Conservation (phyloP, 2,113 vertebrate species). For the Scolopax mira region DNA sequence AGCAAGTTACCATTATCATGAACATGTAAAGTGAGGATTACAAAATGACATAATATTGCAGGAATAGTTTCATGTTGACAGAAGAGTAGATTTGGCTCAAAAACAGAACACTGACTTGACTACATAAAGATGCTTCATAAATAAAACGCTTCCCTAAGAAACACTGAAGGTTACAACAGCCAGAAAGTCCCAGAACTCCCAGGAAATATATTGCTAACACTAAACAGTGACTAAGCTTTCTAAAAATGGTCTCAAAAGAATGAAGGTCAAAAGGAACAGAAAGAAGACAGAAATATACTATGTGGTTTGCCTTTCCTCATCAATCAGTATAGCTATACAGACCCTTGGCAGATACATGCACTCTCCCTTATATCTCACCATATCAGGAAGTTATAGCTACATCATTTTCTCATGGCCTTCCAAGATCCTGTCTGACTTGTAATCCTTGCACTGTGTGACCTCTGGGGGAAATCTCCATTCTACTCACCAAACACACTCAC, state of each 20-base stretch:
- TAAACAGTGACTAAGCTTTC: slow-evolving; percentile 21
- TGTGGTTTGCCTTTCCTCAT: not conserved
- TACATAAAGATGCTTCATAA: not conserved
- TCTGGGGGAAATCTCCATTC: not conserved
- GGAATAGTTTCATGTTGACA: not conserved
- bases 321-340: not conserved
- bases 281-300: not conserved
- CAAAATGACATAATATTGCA: not conserved
- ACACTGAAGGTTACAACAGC: not conserved
- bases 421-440: accelerated
- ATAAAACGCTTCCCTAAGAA: not conserved
- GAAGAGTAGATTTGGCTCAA: not conserved
- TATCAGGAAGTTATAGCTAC: not conserved
- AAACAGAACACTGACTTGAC: not conserved
- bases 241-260: not conserved
- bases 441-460: not conserved
- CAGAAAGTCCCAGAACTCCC: slow-evolving; percentile 3
- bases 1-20: not conserved
- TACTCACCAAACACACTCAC: not conserved
- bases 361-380: not conserved
- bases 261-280: slow-evolving; percentile 6
- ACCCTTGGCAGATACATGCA: not conserved
- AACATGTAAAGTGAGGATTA: not conserved
- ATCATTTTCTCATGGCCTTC: not conserved
- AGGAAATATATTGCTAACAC: not conserved